Evolutionary conservation across 2,113 vertebrate genomes (phyloP).

Genomic region (Rana temporaria): DNA sequence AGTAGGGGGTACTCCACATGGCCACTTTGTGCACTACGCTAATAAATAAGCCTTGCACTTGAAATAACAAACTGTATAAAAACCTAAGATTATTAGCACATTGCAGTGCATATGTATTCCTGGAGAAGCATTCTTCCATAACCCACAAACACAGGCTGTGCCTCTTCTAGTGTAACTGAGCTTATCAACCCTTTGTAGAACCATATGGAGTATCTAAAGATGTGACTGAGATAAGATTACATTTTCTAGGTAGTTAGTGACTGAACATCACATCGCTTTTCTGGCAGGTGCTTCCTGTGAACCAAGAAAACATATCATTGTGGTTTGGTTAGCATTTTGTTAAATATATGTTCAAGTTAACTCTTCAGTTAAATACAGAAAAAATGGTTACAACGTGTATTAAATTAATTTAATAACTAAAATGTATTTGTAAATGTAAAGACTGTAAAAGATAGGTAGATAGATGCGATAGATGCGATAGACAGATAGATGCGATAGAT

Average conservation of each 20-base stretch:
- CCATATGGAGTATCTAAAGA: slow-evolving; percentile 18
- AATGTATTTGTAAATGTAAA: too few species aligned
- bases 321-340: slow-evolving; percentile 25
- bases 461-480: too few species aligned
- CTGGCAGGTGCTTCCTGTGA: slow-evolving; percentile 56
- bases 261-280: slow-evolving; percentile 34
- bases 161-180: not conserved
- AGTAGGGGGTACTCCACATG: too few species aligned
- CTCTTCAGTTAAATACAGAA: slow-evolving; percentile 10
- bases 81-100: too few species aligned
- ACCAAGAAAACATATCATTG: slow-evolving; percentile 53
- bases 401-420: too few species aligned
- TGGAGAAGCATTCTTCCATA: slow-evolving; percentile 11
- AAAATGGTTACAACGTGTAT: not conserved
- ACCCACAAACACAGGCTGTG: slow-evolving; percentile 4
- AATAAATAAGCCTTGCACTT: too few species aligned
- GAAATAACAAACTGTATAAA: too few species aligned
- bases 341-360: slow-evolving; percentile 2
- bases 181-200: slow-evolving; percentile 12
- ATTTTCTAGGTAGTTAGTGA: slow-evolving; percentile 45
- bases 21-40: too few species aligned
- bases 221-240: slow-evolving; percentile 32
- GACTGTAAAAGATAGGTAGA: too few species aligned
- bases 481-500: too few species aligned
- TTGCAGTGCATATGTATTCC: not conserved